Base-by-base conservation (phyloP, 2,888 invertebrate genomes). In the Coecobrya sp. region DNA sequence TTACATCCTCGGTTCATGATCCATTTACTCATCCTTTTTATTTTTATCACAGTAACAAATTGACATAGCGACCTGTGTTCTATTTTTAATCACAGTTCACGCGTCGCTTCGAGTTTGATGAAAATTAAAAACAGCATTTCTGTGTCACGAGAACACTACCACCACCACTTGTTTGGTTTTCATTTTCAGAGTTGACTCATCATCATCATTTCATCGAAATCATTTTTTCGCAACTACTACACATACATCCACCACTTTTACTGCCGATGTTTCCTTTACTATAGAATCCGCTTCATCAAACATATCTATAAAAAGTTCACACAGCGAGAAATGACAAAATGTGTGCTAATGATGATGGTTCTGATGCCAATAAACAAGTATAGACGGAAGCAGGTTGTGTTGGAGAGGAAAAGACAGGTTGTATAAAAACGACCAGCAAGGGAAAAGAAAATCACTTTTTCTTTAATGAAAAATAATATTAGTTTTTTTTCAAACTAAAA, bases 141-240 rank as follows among this genome's bases (percentile, higher is more conserved):
- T 79, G 79, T 79, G 79, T 52, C 79, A 79, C 27, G 52, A 79
- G 79, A 79, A 52, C 70, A 70, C 22, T 42, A 76, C 25, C 70
- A 70, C 22, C 45, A 76, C 25, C 52, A 27, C 52, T 79, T 79
- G 27, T 79, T 49, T 49, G 49, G 76, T 49, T 79, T 79, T 79
- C 79, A 49, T 79, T 27, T 79, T 79, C 49, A 16, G 27, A 25
- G 49, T 52, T 79, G 79, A 79, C 52, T 73, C 42, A 73, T 73
- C 73, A 27, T 52, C 52, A 52, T 79, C 27, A 36, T n/a, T n/a
- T 22, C 62, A 65, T 65, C 13, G 10, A 0, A 25, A 27, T 27
- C 22, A 25, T 25, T 19, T n/a, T 70, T 42, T 10, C 42, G 36
- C 36, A 36, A 19, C n/a, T n/a, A 0, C 36, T 36, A 36, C n/a